These are phyloP conservation scores for Mechanitis messenoides DNA, from an alignment of 2,888 invertebrate species.

Conservation along the genomic window DNA sequence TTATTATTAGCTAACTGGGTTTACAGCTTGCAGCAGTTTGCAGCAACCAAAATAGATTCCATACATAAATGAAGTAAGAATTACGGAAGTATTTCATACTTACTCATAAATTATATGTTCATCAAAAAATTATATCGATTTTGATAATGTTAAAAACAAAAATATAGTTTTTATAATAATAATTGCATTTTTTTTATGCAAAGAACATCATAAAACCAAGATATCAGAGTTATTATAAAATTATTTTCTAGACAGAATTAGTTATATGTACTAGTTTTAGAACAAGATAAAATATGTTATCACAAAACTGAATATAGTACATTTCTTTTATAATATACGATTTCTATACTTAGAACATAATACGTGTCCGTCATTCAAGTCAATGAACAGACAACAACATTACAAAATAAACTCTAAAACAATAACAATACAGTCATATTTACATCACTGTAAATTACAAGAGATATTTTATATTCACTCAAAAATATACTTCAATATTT, in stretches of 20 bases:
- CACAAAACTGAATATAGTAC: constrained; percentile 14
- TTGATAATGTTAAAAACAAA: no score
- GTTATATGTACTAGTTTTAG: no score
- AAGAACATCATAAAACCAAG: no score
- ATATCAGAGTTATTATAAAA: no score
- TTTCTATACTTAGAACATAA: constrained; percentile 25
- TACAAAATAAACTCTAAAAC: constrained; percentile 2
- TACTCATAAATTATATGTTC: no score
- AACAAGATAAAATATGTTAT: constrained; percentile 10
- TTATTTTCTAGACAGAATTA: no score
- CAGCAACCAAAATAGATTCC: constrained; percentile 21
- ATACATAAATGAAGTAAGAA: not conserved
- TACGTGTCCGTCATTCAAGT: constrained; percentile 22
- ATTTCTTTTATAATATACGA: constrained; percentile 22
- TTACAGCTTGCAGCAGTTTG: constrained; percentile 25
- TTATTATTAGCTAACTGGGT: constrained; percentile 28
- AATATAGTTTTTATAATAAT: no score
- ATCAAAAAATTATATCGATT: no score
- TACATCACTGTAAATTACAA: constrained; percentile 7
- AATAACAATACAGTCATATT: constrained; percentile 7
- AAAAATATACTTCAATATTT: not conserved
- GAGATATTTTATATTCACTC: not conserved
- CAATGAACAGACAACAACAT: constrained; percentile 4
- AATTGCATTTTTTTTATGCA: no score
- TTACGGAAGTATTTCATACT: not conserved